phyloP scores from a whole-genome alignment of 2,113 vertebrate genomes.

The Hemichromis elongatus region DNA sequence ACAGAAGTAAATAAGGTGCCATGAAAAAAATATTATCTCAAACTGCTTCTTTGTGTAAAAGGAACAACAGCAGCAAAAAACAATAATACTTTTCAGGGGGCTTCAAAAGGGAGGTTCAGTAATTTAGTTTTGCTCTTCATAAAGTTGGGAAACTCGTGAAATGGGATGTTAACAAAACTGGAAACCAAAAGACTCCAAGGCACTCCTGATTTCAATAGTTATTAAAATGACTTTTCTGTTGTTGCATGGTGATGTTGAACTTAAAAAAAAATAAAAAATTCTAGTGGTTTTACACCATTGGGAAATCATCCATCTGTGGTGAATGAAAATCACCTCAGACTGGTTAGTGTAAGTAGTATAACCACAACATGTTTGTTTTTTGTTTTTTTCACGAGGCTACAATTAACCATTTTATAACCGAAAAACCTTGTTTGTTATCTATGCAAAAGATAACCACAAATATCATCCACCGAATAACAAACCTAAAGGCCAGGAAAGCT shows the following conservation, averaged over 20 bases:
- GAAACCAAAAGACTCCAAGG: not conserved
- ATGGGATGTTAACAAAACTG: not conserved
- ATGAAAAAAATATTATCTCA: not conserved
- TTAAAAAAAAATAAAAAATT: not conserved
- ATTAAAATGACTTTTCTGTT: not conserved
- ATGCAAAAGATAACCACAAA: not conserved
- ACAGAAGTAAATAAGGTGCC: not conserved
- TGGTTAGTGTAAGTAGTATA: not conserved
- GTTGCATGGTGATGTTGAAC: not conserved
- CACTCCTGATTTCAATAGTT: not conserved
- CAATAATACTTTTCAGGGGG: not conserved
- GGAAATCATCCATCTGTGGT: not conserved
- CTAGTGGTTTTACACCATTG: not conserved
- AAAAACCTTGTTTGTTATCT: not conserved
- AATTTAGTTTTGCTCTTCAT: not conserved
- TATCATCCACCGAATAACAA: not conserved
- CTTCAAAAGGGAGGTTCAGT: not conserved
- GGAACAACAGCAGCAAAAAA: not conserved
- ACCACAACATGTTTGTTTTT: not conserved
- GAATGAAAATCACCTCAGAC: not conserved
- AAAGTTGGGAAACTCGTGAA: not conserved
- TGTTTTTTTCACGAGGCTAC: not conserved
- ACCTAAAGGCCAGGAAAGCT: conserved; percentile 36
- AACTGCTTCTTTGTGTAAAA: not conserved
- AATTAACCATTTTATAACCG: not conserved